phyloP scores from a whole-genome alignment of 2,888 invertebrate genomes.

The Nineta flava region DNA sequence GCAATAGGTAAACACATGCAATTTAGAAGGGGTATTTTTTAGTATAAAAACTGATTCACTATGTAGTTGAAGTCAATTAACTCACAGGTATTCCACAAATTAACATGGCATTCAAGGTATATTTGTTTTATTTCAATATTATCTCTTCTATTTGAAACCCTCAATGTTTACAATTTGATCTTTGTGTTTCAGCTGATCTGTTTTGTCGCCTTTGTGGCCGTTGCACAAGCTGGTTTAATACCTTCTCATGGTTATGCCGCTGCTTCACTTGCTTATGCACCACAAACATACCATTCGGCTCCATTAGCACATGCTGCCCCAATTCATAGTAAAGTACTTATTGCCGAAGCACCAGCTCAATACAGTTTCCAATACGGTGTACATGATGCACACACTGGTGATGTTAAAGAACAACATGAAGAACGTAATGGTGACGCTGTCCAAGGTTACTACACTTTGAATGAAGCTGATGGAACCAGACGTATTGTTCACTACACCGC shows the following conservation, averaged over 20 bases:
- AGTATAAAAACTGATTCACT: too few relatives aligned
- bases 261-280: conserved; percentile 4
- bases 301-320: background rate
- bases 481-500: conserved; percentile 3
- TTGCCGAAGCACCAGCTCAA: conserved; percentile 1
- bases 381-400: background rate
- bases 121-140: too few relatives aligned
- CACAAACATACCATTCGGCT: background rate
- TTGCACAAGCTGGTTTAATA: conserved; percentile 15
- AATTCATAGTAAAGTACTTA: background rate
- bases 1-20: too few relatives aligned
- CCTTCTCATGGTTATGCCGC: conserved; percentile 5
- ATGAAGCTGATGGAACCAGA: background rate
- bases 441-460: background rate
- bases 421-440: background rate
- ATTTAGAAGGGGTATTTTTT: too few relatives aligned
- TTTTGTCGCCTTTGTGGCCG: conserved; percentile 17
- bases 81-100: too few relatives aligned
- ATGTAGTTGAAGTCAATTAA: too few relatives aligned
- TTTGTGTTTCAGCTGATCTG: conserved; percentile 15
- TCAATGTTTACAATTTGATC: background rate
- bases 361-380: background rate
- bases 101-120: too few relatives aligned
- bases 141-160: too few relatives aligned
- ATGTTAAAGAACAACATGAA: conserved; percentile 1